Base-by-base conservation (phyloP, 23 tunicate species). In the Trididemnum miniatum region DNA sequence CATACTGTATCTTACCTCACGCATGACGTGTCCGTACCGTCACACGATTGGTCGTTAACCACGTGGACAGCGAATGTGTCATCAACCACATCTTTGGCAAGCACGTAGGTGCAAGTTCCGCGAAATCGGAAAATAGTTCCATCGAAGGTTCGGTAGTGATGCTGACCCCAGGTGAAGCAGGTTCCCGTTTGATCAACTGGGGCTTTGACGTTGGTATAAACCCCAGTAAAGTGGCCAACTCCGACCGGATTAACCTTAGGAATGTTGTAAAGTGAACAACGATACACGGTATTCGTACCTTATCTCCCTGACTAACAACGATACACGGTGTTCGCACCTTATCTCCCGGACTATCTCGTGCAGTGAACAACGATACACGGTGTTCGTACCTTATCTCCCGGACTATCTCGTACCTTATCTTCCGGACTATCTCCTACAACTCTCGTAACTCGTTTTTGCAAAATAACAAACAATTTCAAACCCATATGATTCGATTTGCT, bases 161-260 rank as follows among this genome's bases (percentile, higher is more conserved):
- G 99, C 74, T 96, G 99, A 25, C 99, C 99, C 99, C 99, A 96
- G 20, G 99, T 96, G 80, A 76, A 91, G 64, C 99, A 96, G 50
- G 87, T 84, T n/a, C 99, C 99, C 0, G 99, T 71, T 65, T 88
- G 88, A 57, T 89, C 95, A 1, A 85, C 99, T 20, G 99, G 97
- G 0, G 96, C 89, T 80, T 96, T 96, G 20, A 84, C 85, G 64
- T 96, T 91, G 36, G 99, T 91, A 78, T 87, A 96, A 25, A 96
- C 80, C 1, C 99, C 99, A 22, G 97, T 84, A 57, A 85, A 93
- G 57, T 96, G 99, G 12, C 99, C 99, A 12, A 78, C 86, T 12
- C 97, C 99, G 31, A 87, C 65, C 33, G 87, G 87, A 69, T 96
- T 93, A 24, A 87, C 89, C 98, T 93, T n/a, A n/a, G n/a, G n/a